A percentile compares a stretch with the other conserved stretches of the same genome.
These are phyloP conservation scores for Luehdorfia chinensis DNA, from an alignment of 1,140 invertebrate genomes.

Conservation along the genomic window DNA sequence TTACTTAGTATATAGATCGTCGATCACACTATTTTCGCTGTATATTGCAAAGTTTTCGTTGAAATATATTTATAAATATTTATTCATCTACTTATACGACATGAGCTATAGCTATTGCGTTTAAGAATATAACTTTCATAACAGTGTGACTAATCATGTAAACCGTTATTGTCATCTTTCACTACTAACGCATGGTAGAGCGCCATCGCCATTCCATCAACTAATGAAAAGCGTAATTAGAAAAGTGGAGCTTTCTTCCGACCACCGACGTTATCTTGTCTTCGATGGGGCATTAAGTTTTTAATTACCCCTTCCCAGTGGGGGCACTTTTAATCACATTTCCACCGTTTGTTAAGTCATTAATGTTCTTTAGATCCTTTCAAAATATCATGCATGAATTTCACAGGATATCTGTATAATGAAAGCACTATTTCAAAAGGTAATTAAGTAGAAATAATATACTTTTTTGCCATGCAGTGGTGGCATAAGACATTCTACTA, in stretches of 20 bases:
- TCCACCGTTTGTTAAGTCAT: slow-evolving; percentile 3
- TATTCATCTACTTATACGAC: no score
- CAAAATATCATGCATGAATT: not conserved
- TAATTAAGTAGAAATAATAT: no score
- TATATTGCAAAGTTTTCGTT: no score
- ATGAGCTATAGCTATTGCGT: no score
- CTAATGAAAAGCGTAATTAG: slow-evolving; percentile 73
- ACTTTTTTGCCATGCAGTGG: no score
- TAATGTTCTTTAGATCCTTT: not conserved
- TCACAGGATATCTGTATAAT: no score
- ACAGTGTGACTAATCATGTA: slow-evolving; percentile 11
- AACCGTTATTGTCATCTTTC: slow-evolving; percentile 12
- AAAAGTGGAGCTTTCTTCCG: slow-evolving; percentile 71
- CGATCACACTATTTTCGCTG: no score
- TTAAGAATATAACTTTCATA: slow-evolving; percentile 13
- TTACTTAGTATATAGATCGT: no score
- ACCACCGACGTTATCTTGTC: slow-evolving; percentile 69
- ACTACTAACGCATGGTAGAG: slow-evolving; percentile 3
- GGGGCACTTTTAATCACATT: slow-evolving; percentile 27
- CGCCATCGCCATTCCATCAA: slow-evolving; percentile 67
- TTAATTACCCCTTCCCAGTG: slow-evolving; percentile 57
- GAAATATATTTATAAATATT: no score
- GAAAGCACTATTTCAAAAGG: no score
- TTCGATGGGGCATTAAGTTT: slow-evolving; percentile 65
- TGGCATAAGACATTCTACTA: no score